phyloP scores from a whole-genome alignment of 2,797 vertebrate genomes.

The Sebastes minor region DNA sequence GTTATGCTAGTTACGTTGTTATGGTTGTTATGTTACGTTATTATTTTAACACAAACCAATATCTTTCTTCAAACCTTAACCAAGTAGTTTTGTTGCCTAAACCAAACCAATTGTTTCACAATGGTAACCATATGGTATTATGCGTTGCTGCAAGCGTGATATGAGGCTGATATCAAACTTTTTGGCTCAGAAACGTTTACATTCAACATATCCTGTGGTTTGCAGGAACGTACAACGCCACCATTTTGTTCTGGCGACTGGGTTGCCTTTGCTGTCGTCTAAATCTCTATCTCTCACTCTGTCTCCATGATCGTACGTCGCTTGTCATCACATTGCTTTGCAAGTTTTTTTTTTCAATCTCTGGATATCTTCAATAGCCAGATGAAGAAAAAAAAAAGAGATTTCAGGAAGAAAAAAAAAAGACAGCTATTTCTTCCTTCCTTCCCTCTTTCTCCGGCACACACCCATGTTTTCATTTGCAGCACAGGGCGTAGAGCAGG shows the following conservation, averaged over 20 bases:
- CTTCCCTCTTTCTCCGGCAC: conserved; percentile 50
- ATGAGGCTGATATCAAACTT: too few species aligned
- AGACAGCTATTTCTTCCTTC: conserved; percentile 38
- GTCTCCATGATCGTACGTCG: background rate
- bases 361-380: conserved; percentile 21
- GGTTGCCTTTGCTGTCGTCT: background rate
- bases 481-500: conserved; percentile 50
- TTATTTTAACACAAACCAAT: background rate
- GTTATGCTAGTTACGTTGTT: too few species aligned
- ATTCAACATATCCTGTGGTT: too few species aligned
- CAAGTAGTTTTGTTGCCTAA: background rate
- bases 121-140: background rate
- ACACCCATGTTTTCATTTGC: conserved; percentile 78
- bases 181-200: too few species aligned
- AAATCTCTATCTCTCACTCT: background rate
- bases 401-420: background rate
- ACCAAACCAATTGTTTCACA: background rate
- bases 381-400: background rate
- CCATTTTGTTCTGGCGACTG: background rate
- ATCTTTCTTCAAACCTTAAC: background rate
- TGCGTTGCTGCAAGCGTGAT: background rate
- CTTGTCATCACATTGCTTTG: background rate
- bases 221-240: too few species aligned
- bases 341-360: background rate
- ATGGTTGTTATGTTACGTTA: background rate